phyloP scores from a whole-genome alignment of 2,113 vertebrate genomes.

The Toxotes jaculatrix region DNA sequence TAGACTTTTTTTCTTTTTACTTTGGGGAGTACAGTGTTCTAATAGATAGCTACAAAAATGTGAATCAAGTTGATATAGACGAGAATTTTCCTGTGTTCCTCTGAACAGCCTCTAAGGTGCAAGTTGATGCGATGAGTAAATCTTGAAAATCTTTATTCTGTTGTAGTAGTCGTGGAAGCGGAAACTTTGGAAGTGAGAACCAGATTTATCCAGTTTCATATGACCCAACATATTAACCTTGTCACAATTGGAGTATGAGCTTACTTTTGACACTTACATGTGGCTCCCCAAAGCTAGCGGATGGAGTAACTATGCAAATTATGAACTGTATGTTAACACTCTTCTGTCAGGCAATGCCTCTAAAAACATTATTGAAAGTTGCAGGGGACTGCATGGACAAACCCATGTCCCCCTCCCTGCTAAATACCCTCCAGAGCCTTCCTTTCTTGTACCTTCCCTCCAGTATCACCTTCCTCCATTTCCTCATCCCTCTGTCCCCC shows the following conservation, averaged over 20 bases:
- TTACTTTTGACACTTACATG: too few species aligned
- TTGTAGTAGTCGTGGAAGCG: background rate
- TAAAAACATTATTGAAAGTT: background rate
- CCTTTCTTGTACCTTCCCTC: background rate
- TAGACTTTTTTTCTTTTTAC: too few species aligned
- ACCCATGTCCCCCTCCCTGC: background rate
- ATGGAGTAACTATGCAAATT: background rate
- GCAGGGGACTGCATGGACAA: background rate
- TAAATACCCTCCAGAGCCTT: background rate
- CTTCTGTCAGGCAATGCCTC: background rate
- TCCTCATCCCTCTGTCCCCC: background rate
- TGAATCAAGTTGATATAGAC: background rate
- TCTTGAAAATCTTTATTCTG: background rate
- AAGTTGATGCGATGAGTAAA: background rate
- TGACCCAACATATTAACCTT: background rate
- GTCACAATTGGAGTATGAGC: background rate
- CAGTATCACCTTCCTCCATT: slow-evolving; percentile 3
- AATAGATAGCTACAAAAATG: background rate
- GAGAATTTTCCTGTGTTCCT: too few species aligned
- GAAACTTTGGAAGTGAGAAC: background rate
- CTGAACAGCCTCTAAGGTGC: too few species aligned
- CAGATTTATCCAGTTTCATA: background rate
- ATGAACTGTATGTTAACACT: background rate
- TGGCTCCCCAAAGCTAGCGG: background rate
- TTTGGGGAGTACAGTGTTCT: background rate